Conservation (phyloP, 2,113 vertebrate species). For the Tricholaema leucomelas region DNA sequence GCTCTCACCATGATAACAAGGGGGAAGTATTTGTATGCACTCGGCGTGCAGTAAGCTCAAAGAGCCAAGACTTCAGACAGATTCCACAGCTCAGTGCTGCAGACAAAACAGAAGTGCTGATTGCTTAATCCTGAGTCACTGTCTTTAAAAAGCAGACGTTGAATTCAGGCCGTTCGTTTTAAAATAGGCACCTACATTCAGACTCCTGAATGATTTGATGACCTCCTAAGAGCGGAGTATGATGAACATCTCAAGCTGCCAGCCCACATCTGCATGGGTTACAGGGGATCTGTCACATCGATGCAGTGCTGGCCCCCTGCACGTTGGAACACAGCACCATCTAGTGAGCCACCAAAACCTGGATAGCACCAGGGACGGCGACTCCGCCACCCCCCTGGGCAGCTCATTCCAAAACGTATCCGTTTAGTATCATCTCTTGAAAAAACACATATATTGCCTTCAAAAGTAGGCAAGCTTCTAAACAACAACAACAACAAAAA, state of each 20-base stretch:
- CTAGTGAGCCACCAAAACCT: constrained; percentile 27
- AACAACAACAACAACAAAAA: background rate
- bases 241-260: too few relatives aligned
- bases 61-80: background rate
- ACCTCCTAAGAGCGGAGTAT: background rate
- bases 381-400: too few relatives aligned
- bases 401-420: background rate
- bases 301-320: background rate
- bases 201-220: background rate
- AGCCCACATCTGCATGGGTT: fast-evolving
- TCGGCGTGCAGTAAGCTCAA: background rate
- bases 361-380: too few relatives aligned
- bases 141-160: background rate
- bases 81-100: background rate
- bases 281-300: fast-evolving
- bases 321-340: constrained; percentile 51
- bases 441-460: background rate
- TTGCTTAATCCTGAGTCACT: background rate
- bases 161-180: background rate
- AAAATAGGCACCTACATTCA: background rate
- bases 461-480: background rate
- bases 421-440: background rate
- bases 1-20: background rate
- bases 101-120: background rate
- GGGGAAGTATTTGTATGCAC: background rate